Conservation (phyloP, 2,797 vertebrate species). For the Sebastes cheni region DNA sequence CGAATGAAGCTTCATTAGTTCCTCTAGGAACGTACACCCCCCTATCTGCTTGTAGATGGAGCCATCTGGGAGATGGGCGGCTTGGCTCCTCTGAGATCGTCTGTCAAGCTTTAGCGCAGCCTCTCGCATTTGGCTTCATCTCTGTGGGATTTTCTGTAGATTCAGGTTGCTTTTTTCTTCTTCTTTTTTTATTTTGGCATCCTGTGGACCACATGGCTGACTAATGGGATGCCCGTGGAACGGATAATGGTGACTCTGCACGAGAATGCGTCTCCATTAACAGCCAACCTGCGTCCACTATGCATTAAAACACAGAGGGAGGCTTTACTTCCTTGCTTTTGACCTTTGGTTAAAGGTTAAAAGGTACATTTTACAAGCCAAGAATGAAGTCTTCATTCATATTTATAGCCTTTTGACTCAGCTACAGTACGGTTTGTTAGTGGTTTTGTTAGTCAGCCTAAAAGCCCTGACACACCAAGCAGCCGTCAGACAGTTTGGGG, state of each 20-base stretch:
- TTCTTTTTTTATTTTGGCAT: slow-evolving; percentile 21
- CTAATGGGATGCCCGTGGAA: slow-evolving; percentile 36
- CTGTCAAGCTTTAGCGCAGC: slow-evolving; percentile 56
- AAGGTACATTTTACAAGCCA: not conserved
- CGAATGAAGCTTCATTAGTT: slow-evolving; percentile 50
- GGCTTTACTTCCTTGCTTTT: not conserved
- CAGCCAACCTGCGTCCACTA: not conserved
- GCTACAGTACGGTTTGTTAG: not conserved
- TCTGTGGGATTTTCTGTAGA: slow-evolving; percentile 55
- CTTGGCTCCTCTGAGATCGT: slow-evolving; percentile 63
- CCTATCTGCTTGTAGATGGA: slow-evolving; percentile 50
- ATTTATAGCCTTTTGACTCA: not conserved
- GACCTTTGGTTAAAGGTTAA: not conserved
- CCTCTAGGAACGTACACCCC: slow-evolving; percentile 29
- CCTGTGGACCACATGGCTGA: slow-evolving; percentile 31
- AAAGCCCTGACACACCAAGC: no score
- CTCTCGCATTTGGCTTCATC: slow-evolving; percentile 49
- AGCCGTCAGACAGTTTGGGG: no score
- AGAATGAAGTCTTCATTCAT: not conserved
- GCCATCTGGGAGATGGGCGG: slow-evolving; percentile 74
- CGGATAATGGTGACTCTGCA: slow-evolving; percentile 44
- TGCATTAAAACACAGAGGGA: not conserved
- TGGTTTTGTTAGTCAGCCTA: not conserved
- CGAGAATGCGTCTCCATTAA: slow-evolving; percentile 19
- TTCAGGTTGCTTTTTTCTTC: slow-evolving; percentile 40